Base-by-base conservation (phyloP, 2,888 invertebrate genomes). In the Noctua fimbriata region DNA sequence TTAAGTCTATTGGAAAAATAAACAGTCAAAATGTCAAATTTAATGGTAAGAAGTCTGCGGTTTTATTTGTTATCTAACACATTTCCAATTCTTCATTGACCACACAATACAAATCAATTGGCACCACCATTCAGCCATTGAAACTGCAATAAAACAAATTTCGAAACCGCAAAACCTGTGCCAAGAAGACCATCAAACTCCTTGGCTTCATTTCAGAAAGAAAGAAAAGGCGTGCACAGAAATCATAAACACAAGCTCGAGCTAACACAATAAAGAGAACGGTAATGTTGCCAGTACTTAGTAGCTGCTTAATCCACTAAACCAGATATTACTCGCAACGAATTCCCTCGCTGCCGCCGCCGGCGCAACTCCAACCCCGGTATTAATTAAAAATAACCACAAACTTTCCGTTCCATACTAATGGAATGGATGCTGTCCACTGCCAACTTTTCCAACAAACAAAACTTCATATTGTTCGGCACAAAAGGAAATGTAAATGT, bases 351-450 rank as follows among this genome's bases (percentile, higher is more conserved):
- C 32, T 73, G 87, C 80, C 84, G 84, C 87, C 87, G 86, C 83
- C 67, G 81, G 84, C 87, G 84, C 81, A 88, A 86, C 90, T 83
- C 82, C 82, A 52, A 78, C 79, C 83, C 85, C 85, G 83, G 87
- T 91, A 90, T 90, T 91, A 91, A 91, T 91, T 91, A 91, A 92
- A 91, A 91, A 90, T 91, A 91, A 91, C 90, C 91, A 88, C 85
- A 86, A 91, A 91, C 90, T 91, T 90, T 90, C 86, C 81, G 88
- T 87, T 89, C 88, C 88, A 89, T 89, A 89, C 87, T 90, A 90
- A 89, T 88, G 88, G 86, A 90, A 88, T 90, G 90, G 86, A 89
- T 90, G 82, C 87, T 87, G 90, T 87, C 92, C 91, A 87, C 80
- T 92, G 92, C 90, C 92, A 91, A 92, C 90, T 92, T 91, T 89